phyloP scores from a whole-genome alignment of 1,140 invertebrate genomes.

The Nomia melanderi region DNA sequence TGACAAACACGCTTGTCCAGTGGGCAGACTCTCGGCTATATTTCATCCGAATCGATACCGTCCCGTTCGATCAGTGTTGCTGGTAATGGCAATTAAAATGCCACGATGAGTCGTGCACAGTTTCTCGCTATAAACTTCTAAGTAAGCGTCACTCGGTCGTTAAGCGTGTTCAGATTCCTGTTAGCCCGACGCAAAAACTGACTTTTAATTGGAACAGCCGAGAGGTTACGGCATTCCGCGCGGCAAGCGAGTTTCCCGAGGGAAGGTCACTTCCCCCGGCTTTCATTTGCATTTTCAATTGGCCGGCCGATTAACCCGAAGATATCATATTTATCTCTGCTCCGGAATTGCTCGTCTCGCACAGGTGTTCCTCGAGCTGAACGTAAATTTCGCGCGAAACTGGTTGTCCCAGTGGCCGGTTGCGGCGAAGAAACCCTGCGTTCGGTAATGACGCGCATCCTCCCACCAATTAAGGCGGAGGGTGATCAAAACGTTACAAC shows the following conservation, averaged over 20 bases:
- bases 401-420: background rate
- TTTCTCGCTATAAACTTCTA: background rate
- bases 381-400: slow-evolving; percentile 7
- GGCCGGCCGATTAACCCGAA: background rate
- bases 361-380: too few relatives aligned
- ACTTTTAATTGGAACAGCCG: slow-evolving; percentile 1
- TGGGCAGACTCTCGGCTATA: too few relatives aligned
- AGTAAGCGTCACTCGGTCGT: background rate
- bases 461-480: background rate
- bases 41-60: too few relatives aligned
- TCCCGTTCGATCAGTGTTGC: too few relatives aligned
- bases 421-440: background rate
- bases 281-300: slow-evolving; percentile 23
- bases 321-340: background rate
- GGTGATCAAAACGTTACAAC: background rate
- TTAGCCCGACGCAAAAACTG: background rate
- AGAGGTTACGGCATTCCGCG: slow-evolving; percentile 9
- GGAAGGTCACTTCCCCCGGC: background rate
- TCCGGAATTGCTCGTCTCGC: too few relatives aligned
- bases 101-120: background rate
- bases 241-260: slow-evolving; percentile 4
- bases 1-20: too few relatives aligned
- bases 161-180: background rate
- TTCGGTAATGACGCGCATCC: background rate
- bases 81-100: background rate